These are phyloP conservation scores for Furcula furcula DNA, from an alignment of 2,888 invertebrate species.

Conservation along the genomic window DNA sequence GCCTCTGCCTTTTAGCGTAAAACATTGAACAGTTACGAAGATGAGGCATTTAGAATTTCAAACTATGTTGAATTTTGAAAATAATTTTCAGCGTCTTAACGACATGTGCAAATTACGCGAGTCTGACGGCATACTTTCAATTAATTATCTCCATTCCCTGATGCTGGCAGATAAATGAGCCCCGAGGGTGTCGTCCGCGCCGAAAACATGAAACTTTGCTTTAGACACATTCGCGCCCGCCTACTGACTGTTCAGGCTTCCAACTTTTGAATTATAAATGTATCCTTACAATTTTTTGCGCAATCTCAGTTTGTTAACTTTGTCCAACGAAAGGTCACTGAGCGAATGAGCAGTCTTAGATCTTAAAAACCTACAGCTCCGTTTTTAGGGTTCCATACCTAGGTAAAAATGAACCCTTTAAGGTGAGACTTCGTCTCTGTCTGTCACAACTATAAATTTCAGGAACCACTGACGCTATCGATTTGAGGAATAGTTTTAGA, in stretches of 20 bases:
- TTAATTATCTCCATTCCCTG: conserved; percentile 67
- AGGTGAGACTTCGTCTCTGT: no score
- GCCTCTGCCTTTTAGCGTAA: neutral
- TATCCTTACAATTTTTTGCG: conserved; percentile 58
- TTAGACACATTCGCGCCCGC: conserved; percentile 51
- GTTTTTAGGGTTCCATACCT: no score
- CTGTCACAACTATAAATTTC: no score
- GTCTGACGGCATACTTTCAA: conserved; percentile 63
- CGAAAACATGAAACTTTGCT: conserved; percentile 65
- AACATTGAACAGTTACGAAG: conserved; percentile 1
- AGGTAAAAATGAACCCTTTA: no score
- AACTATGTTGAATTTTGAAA: conserved; percentile 14
- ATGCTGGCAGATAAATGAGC: conserved; percentile 63
- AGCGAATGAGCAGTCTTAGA: neutral
- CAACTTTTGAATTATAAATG: conserved; percentile 67
- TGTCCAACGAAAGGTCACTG: conserved; percentile 19
- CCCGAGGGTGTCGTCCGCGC: conserved; percentile 54
- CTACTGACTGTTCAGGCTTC: conserved; percentile 42
- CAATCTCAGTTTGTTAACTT: conserved; percentile 43
- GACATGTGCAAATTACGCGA: conserved; percentile 41
- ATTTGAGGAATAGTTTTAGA: no score
- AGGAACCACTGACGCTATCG: no score
- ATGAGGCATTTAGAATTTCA: conserved; percentile 3
- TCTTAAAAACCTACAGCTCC: no score
- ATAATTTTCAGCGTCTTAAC: conserved; percentile 27